These are phyloP conservation scores for Mimumesa dahlbomi DNA, from an alignment of 2,888 invertebrate species.

Conservation along the genomic window DNA sequence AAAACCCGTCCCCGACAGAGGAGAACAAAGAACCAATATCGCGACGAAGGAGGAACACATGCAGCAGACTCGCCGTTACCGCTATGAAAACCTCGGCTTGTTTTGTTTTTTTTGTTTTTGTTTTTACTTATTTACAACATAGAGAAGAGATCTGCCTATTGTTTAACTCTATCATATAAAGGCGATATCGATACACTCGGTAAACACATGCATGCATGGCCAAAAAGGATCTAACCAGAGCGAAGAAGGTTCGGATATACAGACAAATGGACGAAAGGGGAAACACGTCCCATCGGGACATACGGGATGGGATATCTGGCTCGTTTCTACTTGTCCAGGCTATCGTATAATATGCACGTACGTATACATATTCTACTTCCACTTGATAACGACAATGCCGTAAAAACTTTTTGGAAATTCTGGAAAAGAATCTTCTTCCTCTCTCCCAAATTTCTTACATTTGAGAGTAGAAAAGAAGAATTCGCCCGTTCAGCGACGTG, in stretches of 20 bases:
- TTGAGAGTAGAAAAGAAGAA: neutral
- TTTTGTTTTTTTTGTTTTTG: too few relatives aligned
- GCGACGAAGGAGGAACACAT: constrained; percentile 14
- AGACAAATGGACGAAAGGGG: neutral
- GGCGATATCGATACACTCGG: constrained; percentile 54
- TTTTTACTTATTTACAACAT: constrained; percentile 52
- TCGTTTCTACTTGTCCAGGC: constrained; percentile 41
- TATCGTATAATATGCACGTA: constrained; percentile 25
- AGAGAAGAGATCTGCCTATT: constrained; percentile 48
- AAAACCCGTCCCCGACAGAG: constrained; percentile 22
- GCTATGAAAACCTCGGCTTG: neutral
- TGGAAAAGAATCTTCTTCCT: too few relatives aligned
- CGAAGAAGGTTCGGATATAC: constrained; percentile 3
- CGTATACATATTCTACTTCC: constrained; percentile 48
- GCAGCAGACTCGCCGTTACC: constrained; percentile 6
- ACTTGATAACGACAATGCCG: constrained; percentile 63
- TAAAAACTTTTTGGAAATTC: constrained; percentile 67
- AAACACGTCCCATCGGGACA: neutral
- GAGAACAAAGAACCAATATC: constrained; percentile 32
- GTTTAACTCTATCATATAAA: constrained; percentile 56
- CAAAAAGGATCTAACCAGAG: constrained; percentile 38
- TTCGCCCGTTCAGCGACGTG: neutral
- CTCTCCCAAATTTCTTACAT: too few relatives aligned
- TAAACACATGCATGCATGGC: constrained; percentile 57
- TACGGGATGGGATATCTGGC: constrained; percentile 21